Evolutionary conservation across 2,888 invertebrate genomes (phyloP).

Genomic region (Volucella bombylans): DNA sequence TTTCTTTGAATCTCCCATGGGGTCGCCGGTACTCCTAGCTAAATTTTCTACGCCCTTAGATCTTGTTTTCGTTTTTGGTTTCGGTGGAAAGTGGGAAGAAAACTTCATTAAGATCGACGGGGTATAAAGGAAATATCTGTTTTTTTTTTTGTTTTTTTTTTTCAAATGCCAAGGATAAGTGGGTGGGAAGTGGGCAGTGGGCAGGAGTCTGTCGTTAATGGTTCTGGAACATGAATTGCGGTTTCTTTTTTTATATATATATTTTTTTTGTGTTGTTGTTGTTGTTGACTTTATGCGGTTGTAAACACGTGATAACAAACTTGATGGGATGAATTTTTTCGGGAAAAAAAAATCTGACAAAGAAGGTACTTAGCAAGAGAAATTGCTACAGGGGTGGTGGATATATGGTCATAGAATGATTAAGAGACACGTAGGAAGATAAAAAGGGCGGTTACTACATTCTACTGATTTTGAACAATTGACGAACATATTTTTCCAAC

Average conservation of each 20-base stretch:
- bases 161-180: slow-evolving; percentile 1
- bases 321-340: not conserved
- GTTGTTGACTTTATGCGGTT: slow-evolving; percentile 30
- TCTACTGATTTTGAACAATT: too few species aligned
- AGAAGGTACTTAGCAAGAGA: not conserved
- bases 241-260: not conserved
- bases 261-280: slow-evolving; percentile 19
- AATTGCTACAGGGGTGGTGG: too few species aligned
- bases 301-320: slow-evolving; percentile 3
- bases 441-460: too few species aligned
- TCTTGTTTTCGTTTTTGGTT: slow-evolving; percentile 1
- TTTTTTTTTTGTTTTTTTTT: slow-evolving; percentile 12
- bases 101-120: slow-evolving; percentile 13
- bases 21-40: not conserved
- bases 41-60: not conserved
- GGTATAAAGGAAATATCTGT: not conserved
- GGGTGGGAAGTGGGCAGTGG: slow-evolving; percentile 3
- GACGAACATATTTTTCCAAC: too few species aligned
- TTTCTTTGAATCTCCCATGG: slow-evolving; percentile 20
- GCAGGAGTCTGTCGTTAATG: slow-evolving; percentile 46
- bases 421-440: too few species aligned
- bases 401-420: too few species aligned
- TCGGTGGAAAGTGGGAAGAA: not conserved
- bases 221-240: slow-evolving; percentile 44
- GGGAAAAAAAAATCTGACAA: not conserved